Percentiles rank a stretch among this genome's conserved stretches.
These are phyloP conservation scores for Holothuria leucospilota DNA, from an alignment of 53 echinoderm and acorn worm species.

Conservation along the genomic window DNA sequence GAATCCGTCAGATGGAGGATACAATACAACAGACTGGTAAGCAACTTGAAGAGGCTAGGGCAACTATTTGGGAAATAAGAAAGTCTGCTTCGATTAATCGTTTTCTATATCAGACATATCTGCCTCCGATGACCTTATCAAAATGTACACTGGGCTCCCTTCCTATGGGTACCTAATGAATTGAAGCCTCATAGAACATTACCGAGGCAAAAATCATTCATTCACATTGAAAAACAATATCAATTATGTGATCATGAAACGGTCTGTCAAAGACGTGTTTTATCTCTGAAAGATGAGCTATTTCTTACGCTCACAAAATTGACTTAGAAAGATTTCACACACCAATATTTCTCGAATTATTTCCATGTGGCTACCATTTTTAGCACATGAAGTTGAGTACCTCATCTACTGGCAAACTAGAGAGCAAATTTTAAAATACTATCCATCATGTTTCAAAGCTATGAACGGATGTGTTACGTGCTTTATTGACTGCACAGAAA, in stretches of 20 bases:
- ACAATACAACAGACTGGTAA: too few relatives aligned
- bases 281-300: slow-evolving; percentile 50
- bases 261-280: slow-evolving; percentile 41
- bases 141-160: slow-evolving; percentile 58
- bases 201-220: slow-evolving; percentile 54
- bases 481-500: slow-evolving; percentile 76
- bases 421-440: slow-evolving; percentile 59
- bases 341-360: slow-evolving; percentile 56
- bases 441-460: slow-evolving; percentile 65
- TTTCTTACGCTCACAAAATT: slow-evolving; percentile 67
- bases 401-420: slow-evolving; percentile 68
- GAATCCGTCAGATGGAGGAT: too few relatives aligned
- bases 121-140: too few relatives aligned
- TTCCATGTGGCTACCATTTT: slow-evolving; percentile 61
- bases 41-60: too few relatives aligned
- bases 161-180: slow-evolving; percentile 54
- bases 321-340: slow-evolving; percentile 45
- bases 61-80: too few relatives aligned
- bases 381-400: slow-evolving; percentile 57
- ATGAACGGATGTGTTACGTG: slow-evolving; percentile 60
- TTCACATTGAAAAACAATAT: slow-evolving; percentile 22
- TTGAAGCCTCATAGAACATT: slow-evolving; percentile 34
- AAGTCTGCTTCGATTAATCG: too few relatives aligned
- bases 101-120: too few relatives aligned
- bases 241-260: slow-evolving; percentile 51